These are phyloP conservation scores for Pipra filicauda DNA, from an alignment of 2,113 vertebrate genomes.

Conservation along the genomic window DNA sequence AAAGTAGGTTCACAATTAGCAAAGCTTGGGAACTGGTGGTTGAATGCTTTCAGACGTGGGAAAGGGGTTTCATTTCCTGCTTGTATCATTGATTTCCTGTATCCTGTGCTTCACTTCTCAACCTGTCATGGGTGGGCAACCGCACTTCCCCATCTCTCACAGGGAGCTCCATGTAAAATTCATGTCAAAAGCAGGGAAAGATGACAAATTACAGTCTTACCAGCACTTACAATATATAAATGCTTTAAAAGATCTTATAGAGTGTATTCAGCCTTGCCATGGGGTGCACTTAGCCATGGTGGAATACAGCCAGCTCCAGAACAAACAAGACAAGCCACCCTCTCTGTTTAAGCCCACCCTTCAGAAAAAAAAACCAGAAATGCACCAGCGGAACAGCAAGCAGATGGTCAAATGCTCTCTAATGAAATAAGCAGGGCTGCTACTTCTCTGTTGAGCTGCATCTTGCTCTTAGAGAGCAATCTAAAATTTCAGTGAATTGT, in stretches of 20 bases:
- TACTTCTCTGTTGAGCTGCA: not conserved
- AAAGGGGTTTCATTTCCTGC: not conserved
- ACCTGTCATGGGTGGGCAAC: rapidly evolving
- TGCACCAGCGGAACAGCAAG: not conserved
- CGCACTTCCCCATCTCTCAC: not conserved
- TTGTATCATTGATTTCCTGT: not conserved
- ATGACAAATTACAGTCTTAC: not conserved
- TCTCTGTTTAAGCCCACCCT: not conserved
- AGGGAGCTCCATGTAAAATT: not conserved
- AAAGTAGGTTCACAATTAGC: not conserved
- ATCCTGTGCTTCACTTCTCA: not conserved
- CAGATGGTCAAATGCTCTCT: not conserved
- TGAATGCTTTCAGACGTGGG: not conserved
- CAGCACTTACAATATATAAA: not conserved
- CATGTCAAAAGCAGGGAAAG: not conserved
- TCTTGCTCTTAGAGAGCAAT: not conserved
- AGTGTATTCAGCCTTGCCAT: not conserved
- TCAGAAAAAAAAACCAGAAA: not conserved
- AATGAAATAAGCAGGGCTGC: not conserved
- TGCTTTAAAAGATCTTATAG: not conserved
- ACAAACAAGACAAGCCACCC: not conserved
- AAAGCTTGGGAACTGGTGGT: not conserved
- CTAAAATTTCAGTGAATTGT: not conserved
- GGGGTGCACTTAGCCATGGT: not conserved
- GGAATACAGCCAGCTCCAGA: not conserved